Percentiles rank a stretch among this genome's conserved stretches.
Evolutionary conservation across 2,797 vertebrate species (phyloP).

Genomic region (Bryconaethiops microstoma): DNA sequence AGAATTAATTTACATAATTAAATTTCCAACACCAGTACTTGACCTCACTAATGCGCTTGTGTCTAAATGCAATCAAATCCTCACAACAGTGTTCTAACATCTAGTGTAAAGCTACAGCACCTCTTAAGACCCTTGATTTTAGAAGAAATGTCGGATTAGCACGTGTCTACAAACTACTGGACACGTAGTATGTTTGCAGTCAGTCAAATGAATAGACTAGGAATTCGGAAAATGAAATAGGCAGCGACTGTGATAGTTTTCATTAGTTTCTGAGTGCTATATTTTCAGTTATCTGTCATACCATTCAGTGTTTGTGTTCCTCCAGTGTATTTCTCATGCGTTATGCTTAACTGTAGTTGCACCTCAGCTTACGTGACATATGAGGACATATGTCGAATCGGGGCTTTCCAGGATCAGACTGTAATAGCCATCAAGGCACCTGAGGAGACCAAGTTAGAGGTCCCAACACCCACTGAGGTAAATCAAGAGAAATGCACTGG

Average conservation of each 20-base stretch:
- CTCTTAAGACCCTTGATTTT: no score
- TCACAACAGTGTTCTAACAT: no score
- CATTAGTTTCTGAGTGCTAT: no score
- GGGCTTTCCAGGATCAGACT: constrained; percentile 86
- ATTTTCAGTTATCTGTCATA: no score
- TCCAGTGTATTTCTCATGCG: not conserved
- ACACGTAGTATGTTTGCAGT: not conserved
- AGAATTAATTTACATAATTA: no score
- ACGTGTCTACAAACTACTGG: not conserved
- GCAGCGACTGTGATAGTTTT: no score
- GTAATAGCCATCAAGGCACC: constrained; percentile 89
- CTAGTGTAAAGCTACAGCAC: no score
- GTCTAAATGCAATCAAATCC: no score
- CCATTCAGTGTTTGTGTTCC: not conserved
- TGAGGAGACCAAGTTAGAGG: constrained; percentile 89
- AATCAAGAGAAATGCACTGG: constrained; percentile 4
- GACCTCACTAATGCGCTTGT: no score
- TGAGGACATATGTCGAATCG: constrained; percentile 83
- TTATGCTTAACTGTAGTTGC: constrained; percentile 41
- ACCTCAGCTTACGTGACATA: constrained; percentile 90
- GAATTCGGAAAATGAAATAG: no score
- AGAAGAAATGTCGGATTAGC: no score
- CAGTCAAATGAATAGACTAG: not conserved
- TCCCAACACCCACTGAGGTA: constrained; percentile 88
- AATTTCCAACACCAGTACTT: no score